Conservation (phyloP, 1,140 invertebrate species). For the Drosophila rufa region DNA sequence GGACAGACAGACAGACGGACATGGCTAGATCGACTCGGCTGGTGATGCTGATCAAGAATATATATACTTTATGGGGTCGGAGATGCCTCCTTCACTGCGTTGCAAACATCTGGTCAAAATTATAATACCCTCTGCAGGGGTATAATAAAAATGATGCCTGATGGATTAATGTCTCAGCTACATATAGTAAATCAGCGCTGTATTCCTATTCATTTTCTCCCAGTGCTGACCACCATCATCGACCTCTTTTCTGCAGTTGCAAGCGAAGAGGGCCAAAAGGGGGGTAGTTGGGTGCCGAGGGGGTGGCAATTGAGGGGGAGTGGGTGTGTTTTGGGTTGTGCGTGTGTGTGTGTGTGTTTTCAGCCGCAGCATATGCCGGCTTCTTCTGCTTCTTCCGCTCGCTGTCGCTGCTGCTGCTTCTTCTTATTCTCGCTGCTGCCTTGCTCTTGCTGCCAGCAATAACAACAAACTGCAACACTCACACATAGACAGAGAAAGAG, state of each 20-base stretch:
- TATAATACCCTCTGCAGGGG: too few species aligned
- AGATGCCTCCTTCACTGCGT: too few species aligned
- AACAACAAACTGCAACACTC: conserved; percentile 56
- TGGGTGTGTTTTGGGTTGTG: conserved; percentile 16
- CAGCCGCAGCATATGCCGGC: conserved; percentile 79
- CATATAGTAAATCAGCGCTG: neutral
- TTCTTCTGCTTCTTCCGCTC: conserved; percentile 62
- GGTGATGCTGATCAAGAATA: too few species aligned
- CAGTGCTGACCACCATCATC: conserved; percentile 64
- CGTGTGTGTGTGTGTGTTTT: conserved; percentile 18
- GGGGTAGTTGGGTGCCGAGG: conserved; percentile 12
- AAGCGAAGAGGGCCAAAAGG: conserved; percentile 7
- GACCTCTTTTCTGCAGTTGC: conserved; percentile 79
- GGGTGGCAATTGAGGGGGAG: conserved; percentile 17
- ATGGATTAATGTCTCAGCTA: too few species aligned
- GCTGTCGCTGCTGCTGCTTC: conserved; percentile 51
- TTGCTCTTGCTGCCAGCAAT: conserved; percentile 62
- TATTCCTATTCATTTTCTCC: neutral
- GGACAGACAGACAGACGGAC: too few species aligned
- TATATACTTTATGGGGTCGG: too few species aligned
- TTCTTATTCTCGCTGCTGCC: conserved; percentile 61
- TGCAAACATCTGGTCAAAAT: too few species aligned
- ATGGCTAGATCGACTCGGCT: too few species aligned
- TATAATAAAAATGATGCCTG: too few species aligned
- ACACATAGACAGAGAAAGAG: conserved; percentile 31